phyloP scores from a whole-genome alignment of 2,888 invertebrate species.

The Drosophila mettleri region DNA sequence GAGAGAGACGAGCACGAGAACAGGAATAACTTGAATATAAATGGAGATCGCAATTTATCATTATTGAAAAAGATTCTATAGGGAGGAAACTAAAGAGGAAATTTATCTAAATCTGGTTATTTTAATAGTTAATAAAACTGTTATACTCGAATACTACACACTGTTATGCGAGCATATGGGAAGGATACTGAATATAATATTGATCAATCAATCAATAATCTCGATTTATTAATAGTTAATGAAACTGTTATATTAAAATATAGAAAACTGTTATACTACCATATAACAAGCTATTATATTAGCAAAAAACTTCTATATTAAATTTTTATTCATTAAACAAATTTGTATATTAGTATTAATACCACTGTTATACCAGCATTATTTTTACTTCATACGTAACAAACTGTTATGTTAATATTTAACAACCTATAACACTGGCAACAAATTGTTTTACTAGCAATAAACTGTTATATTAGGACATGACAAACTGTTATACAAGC shows the following conservation, averaged over 20 bases:
- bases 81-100: background rate
- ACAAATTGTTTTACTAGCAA: background rate
- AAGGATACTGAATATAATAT: too few relatives aligned
- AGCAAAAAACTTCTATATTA: too few relatives aligned
- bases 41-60: background rate
- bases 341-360: background rate
- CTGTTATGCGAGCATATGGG: too few relatives aligned
- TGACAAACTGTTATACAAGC: background rate
- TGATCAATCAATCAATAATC: too few relatives aligned
- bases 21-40: conserved; percentile 2
- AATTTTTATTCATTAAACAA: too few relatives aligned
- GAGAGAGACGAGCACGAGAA: background rate
- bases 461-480: too few relatives aligned
- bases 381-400: too few relatives aligned
- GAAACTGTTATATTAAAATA: background rate
- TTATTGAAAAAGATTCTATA: background rate
- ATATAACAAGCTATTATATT: background rate
- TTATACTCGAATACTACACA: background rate
- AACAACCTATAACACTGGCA: background rate
- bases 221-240: background rate
- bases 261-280: background rate
- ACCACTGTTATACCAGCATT: background rate
- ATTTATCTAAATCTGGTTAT: background rate
- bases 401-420: background rate
- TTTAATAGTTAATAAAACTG: background rate